These are phyloP conservation scores for Synanthedon vespiformis DNA, from an alignment of 2,888 invertebrate species.

Conservation along the genomic window DNA sequence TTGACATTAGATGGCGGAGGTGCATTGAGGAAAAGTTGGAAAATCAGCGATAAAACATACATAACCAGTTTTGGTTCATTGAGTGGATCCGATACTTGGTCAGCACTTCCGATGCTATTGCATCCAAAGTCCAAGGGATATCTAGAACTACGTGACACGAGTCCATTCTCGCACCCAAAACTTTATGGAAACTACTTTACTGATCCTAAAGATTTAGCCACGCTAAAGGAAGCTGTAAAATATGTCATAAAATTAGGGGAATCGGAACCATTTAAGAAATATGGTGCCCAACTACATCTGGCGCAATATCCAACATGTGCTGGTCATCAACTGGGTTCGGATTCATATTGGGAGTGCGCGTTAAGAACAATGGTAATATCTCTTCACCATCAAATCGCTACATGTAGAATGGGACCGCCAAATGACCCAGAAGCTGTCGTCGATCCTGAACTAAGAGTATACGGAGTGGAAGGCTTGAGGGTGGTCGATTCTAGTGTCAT, in stretches of 20 bases:
- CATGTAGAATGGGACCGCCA: constrained; percentile 79
- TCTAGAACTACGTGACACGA: constrained; percentile 76
- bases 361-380: constrained; percentile 68
- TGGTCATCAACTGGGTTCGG: constrained; percentile 58
- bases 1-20: constrained; percentile 71
- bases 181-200: constrained; percentile 85
- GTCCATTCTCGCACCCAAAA: constrained; percentile 81
- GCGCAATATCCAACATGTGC: constrained; percentile 67
- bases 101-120: constrained; percentile 77
- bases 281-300: constrained; percentile 65
- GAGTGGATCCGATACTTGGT: constrained; percentile 70
- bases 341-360: constrained; percentile 79
- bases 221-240: constrained; percentile 72
- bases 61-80: constrained; percentile 67
- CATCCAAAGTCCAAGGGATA: constrained; percentile 81
- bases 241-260: constrained; percentile 69
- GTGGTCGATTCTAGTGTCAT: constrained; percentile 79
- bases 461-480: constrained; percentile 72
- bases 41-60: constrained; percentile 69
- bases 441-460: constrained; percentile 73
- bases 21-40: constrained; percentile 63
- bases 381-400: constrained; percentile 73
- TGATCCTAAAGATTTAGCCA: constrained; percentile 72
- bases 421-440: constrained; percentile 75
- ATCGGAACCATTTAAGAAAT: constrained; percentile 71